Percentiles rank a stretch among this genome's conserved stretches.
phyloP scores from a whole-genome alignment of 2,888 invertebrate species.

The Luffia ferchaultella region DNA sequence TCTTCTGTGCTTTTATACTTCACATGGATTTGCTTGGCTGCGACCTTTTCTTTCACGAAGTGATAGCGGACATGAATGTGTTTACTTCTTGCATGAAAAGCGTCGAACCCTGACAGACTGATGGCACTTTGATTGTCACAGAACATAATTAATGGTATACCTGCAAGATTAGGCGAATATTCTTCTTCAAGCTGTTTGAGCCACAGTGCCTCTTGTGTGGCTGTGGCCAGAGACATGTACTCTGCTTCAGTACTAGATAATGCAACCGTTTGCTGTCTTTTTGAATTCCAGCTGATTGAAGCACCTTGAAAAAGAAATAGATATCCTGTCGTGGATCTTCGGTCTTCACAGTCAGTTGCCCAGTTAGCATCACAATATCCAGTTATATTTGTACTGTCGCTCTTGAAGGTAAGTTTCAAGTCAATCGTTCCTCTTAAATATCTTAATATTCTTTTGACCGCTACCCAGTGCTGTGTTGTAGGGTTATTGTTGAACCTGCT shows the following conservation, averaged over 20 bases:
- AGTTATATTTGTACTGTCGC: constrained; percentile 2
- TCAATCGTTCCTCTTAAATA: constrained; percentile 14
- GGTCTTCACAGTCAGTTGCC: constrained; percentile 9
- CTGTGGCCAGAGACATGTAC: constrained; percentile 19
- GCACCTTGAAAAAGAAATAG: constrained; percentile 13
- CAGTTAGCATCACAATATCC: constrained; percentile 14
- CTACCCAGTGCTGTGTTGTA: constrained; percentile 5
- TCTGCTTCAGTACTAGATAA: constrained; percentile 20
- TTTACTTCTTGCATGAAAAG: neutral
- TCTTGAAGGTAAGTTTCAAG: constrained; percentile 7
- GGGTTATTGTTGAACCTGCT: constrained; percentile 10
- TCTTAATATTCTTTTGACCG: constrained; percentile 6
- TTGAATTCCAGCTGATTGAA: constrained; percentile 14
- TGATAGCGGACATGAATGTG: neutral
- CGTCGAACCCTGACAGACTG: constrained; percentile 10
- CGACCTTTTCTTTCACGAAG: neutral
- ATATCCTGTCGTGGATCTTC: constrained; percentile 14
- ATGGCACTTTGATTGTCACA: constrained; percentile 13
- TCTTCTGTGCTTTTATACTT: neutral
- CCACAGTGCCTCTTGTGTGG: constrained; percentile 18
- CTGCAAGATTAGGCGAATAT: neutral
- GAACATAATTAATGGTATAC: constrained; percentile 5
- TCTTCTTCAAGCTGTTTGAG: constrained; percentile 15
- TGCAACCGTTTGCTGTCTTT: constrained; percentile 16
- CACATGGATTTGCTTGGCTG: neutral